These are phyloP conservation scores for Channa striata DNA, from an alignment of 2,797 vertebrate species.

Conservation along the genomic window DNA sequence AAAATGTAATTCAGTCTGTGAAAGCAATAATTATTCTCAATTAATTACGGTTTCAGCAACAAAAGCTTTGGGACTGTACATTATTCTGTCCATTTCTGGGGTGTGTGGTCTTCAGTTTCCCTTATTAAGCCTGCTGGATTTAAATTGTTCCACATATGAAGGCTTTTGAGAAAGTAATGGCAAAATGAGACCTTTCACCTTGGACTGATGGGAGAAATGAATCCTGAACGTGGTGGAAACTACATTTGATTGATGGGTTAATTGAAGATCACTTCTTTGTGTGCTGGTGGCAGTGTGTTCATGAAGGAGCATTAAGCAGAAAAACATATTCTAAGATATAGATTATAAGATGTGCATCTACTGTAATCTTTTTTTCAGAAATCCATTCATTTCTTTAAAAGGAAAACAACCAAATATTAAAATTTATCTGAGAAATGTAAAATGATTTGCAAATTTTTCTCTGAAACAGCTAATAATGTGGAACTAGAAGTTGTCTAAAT, in stretches of 20 bases:
- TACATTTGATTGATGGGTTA: slow-evolving; percentile 59
- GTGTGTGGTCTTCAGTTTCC: slow-evolving; percentile 35
- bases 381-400: no score
- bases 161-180: slow-evolving; percentile 63
- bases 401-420: background rate
- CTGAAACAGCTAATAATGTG: background rate
- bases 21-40: slow-evolving; percentile 73
- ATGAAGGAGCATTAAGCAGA: background rate
- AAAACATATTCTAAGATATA: background rate
- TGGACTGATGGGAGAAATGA: slow-evolving; percentile 52
- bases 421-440: background rate
- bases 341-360: background rate
- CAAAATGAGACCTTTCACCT: slow-evolving; percentile 75
- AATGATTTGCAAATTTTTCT: background rate
- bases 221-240: slow-evolving; percentile 34
- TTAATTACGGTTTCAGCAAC: slow-evolving; percentile 66
- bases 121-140: slow-evolving; percentile 65
- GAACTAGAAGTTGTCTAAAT: background rate
- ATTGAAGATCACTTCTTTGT: slow-evolving; percentile 36
- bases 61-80: slow-evolving; percentile 52
- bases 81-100: slow-evolving; percentile 56
- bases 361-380: background rate
- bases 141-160: slow-evolving; percentile 58
- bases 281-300: background rate
- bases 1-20: slow-evolving; percentile 57